These are phyloP conservation scores for Gadus macrocephalus DNA, from an alignment of 2,113 vertebrate genomes.

Conservation along the genomic window DNA sequence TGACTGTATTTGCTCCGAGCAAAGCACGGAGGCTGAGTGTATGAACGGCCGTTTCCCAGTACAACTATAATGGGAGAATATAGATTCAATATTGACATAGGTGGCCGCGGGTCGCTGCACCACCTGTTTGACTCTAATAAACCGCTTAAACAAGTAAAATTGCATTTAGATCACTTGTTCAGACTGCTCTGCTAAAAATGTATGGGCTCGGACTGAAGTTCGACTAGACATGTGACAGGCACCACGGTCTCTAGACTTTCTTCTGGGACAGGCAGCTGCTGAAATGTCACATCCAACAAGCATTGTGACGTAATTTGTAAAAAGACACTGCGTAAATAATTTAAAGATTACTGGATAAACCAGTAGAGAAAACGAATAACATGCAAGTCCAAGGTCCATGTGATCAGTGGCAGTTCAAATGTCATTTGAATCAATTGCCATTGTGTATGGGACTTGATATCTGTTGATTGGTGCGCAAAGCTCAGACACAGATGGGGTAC, in stretches of 20 bases:
- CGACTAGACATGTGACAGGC: conserved; percentile 52
- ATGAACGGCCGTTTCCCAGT: not conserved
- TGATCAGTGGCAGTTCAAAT: conserved; percentile 7
- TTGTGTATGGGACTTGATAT: conserved; percentile 17
- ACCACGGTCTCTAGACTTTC: conserved; percentile 66
- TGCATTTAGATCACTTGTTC: not conserved
- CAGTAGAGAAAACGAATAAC: conserved; percentile 19
- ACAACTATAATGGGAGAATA: not conserved
- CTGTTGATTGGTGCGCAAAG: conserved; percentile 18
- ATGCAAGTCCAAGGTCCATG: conserved; percentile 31
- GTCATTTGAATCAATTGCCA: conserved; percentile 15
- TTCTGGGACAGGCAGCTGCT: conserved; percentile 47
- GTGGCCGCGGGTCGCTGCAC: not conserved
- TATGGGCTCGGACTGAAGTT: conserved; percentile 17
- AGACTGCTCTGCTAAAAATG: conserved; percentile 4
- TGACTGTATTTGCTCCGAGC: not conserved
- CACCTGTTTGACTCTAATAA: conserved; percentile 15
- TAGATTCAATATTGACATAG: not conserved
- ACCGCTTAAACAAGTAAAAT: not conserved
- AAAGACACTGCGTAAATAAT: conserved; percentile 15
- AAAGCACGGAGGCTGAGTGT: not conserved
- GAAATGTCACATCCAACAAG: conserved; percentile 36
- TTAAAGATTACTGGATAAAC: conserved; percentile 27
- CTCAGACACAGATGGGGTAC: conserved; percentile 42
- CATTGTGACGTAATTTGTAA: conserved; percentile 30